Evolutionary conservation across 2,888 invertebrate species (phyloP), one percentile per base, ranked within the genome.

Genomic region (Protonemura montana): DNA sequence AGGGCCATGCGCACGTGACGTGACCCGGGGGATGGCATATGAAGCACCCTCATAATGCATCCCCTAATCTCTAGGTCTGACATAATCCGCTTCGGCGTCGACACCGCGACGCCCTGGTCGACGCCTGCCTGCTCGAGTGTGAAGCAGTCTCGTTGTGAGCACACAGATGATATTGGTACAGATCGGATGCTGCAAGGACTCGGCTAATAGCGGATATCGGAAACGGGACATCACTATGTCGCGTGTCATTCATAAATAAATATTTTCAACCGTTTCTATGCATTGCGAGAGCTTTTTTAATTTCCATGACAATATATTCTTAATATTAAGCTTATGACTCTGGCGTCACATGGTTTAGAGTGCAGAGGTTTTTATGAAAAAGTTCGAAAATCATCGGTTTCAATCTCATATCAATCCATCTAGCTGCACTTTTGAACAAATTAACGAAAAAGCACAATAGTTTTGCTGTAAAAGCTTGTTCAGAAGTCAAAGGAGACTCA

Each of bases 31-130:
- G 78, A 2, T 5, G 28, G 59, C 78, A 27, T n/a, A 78, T 78
- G 78, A 27, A 10, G 78, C 78, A 78, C 10, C 26, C 78, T 78
- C 78, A 27, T 78, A 26, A 78, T 28, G 78, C 78, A 78, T 78
- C 78, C 78, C 78, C 78, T 78, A 78, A 78, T 78, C 78, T 13
- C 78, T 78, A 25, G 78, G 26, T 21, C 10, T 26, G 78, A 78
- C 78, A 59, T 59, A 59, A 59, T 59, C 59, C 59, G 25, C n/a
- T 5, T 21, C 78, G 26, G 78, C 78, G 78, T 25, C 78, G 78
- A 16, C n/a, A 27, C 3, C 16, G 59, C 59, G 59, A 1, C 59
- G 16, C 21, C 16, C 59, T 59, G 59, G 10, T 35, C 35, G 35
- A 35, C 35, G 35, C 35, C 35, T 35, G 35, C 10, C 35, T 35